Evolutionary conservation across 2,797 vertebrate species (phyloP).

Genomic region (Danio jaintianensis): DNA sequence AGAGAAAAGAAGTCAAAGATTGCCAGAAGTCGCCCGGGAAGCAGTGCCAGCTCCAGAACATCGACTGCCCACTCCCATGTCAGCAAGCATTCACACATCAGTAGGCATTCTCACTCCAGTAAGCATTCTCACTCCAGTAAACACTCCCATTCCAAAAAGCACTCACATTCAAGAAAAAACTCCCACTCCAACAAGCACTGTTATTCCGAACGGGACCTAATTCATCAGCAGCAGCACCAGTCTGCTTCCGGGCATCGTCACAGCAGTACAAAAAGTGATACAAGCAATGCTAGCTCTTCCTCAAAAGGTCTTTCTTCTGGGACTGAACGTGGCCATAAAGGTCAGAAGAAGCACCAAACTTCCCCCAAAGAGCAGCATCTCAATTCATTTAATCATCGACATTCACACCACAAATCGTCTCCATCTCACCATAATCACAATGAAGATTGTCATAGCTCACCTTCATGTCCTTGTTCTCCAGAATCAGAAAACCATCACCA

Average conservation of each 20-base stretch:
- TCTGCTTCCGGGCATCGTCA: constrained; percentile 47
- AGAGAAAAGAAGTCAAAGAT: constrained; percentile 54
- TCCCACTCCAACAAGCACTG: constrained; percentile 58
- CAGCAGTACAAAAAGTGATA: constrained; percentile 38
- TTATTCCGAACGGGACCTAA: constrained; percentile 45
- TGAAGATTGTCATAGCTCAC: constrained; percentile 49
- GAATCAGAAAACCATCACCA: constrained; percentile 40
- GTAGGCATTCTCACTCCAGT: constrained; percentile 56
- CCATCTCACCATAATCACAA: constrained; percentile 32
- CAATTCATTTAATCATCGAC: not conserved
- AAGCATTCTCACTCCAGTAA: constrained; percentile 51
- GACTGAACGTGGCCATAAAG: constrained; percentile 22
- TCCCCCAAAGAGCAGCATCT: constrained; percentile 16
- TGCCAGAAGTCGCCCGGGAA: constrained; percentile 58
- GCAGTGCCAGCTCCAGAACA: constrained; percentile 65
- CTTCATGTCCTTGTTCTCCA: constrained; percentile 26
- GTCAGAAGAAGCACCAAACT: constrained; percentile 37
- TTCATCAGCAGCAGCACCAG: constrained; percentile 55
- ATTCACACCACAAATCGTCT: constrained; percentile 48
- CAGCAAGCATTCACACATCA: constrained; percentile 54
- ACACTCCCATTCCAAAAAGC: constrained; percentile 42
- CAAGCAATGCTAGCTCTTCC: constrained; percentile 38
- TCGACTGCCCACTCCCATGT: constrained; percentile 66
- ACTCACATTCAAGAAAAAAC: constrained; percentile 58
- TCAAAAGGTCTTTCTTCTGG: constrained; percentile 32